phyloP scores from a whole-genome alignment of 1,140 invertebrate genomes.

The Hypsibius dujardini region DNA sequence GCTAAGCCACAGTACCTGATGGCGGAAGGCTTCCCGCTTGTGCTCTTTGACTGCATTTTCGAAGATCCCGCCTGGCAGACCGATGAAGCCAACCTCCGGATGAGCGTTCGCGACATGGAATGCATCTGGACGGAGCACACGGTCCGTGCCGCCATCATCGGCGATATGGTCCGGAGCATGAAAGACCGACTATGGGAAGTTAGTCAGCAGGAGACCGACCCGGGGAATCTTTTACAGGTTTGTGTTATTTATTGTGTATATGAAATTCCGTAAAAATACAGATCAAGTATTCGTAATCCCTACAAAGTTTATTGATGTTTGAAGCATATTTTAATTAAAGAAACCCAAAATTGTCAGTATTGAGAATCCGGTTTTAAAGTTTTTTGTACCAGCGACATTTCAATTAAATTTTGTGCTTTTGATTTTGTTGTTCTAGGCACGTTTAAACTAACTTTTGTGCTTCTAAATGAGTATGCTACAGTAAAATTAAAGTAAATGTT shows the following conservation, averaged over 20 bases:
- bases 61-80: constrained; percentile 36
- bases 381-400: too few species aligned
- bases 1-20: constrained; percentile 81
- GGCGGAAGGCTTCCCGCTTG: constrained; percentile 68
- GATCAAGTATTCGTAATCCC: neutral
- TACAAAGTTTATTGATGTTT: neutral
- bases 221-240: neutral
- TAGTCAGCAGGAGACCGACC: neutral
- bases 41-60: constrained; percentile 56
- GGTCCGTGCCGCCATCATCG: constrained; percentile 44
- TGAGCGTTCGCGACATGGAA: constrained; percentile 47
- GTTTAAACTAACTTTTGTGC: too few species aligned
- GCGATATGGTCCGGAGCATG: neutral
- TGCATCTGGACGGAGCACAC: constrained; percentile 50
- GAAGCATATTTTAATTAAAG: neutral
- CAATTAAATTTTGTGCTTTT: too few species aligned
- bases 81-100: neutral
- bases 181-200: constrained; percentile 2
- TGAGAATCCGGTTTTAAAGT: too few species aligned
- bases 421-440: too few species aligned
- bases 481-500: too few species aligned
- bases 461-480: too few species aligned
- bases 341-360: neutral
- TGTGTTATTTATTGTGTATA: too few species aligned
- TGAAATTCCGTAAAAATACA: neutral